A percentile compares a stretch with the other conserved stretches of the same genome.
phyloP scores from a whole-genome alignment of 2,113 vertebrate species.

The Acrocephalus arundinaceus region DNA sequence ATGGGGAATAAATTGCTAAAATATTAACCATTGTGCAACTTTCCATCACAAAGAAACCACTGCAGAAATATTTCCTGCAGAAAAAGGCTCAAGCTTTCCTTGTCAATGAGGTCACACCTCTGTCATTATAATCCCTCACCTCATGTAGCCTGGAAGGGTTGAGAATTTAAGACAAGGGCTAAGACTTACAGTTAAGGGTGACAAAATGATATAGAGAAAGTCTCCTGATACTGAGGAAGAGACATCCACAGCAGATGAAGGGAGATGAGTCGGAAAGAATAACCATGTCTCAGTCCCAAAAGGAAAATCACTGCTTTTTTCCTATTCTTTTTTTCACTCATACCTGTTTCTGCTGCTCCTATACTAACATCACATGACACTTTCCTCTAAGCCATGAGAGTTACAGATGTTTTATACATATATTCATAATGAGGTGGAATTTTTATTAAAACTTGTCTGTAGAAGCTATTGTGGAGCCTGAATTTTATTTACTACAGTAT shows the following conservation, averaged over 20 bases:
- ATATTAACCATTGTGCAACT: not conserved
- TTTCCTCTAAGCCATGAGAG: not conserved
- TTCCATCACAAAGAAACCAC: not conserved
- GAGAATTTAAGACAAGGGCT: not conserved
- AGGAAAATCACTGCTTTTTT: not conserved
- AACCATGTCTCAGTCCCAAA: not conserved
- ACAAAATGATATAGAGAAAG: not conserved
- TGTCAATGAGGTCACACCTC: not conserved
- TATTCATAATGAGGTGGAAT: conserved; percentile 46
- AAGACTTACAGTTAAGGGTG: not conserved
- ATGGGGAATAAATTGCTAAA: not conserved
- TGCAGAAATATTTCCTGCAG: not conserved
- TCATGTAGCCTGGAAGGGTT: not conserved
- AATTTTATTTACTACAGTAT: conserved; percentile 52
- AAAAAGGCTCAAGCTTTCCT: not conserved
- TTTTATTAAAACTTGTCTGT: conserved; percentile 59
- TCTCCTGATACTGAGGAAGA: not conserved
- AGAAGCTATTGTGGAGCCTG: conserved; percentile 34
- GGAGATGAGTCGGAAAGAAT: not conserved
- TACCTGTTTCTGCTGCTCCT: not conserved
- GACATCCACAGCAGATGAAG: not conserved
- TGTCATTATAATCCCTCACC: not conserved
- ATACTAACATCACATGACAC: not conserved
- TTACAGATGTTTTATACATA: conserved; percentile 41
- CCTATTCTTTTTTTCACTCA: not conserved